Conservation (phyloP, 2,888 invertebrate genomes). For the Bellardia bayeri region DNA sequence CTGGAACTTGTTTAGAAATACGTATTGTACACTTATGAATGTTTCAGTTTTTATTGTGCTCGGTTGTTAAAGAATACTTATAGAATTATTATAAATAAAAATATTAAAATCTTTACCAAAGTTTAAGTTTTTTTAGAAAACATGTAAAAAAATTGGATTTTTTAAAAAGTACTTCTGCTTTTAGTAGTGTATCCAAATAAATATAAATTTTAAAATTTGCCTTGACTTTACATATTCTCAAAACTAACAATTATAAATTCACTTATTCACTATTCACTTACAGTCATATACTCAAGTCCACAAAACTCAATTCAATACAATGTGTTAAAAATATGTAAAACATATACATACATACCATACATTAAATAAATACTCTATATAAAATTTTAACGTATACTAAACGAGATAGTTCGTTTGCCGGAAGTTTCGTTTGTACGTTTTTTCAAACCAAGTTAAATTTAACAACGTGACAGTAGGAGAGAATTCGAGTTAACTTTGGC, state of each 20-base stretch:
- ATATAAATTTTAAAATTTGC: neutral
- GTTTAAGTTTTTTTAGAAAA: neutral
- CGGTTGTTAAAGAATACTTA: too few species aligned
- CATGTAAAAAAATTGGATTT: neutral
- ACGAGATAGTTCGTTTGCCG: neutral
- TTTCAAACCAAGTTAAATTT: too few species aligned
- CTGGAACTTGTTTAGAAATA: too few species aligned
- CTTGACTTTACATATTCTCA: neutral
- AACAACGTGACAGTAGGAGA: too few species aligned
- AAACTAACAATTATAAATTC: neutral
- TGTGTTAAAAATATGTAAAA: conserved; percentile 30
- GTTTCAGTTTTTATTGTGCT: too few species aligned
- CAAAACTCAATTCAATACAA: conserved; percentile 19
- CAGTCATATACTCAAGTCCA: neutral
- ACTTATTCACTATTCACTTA: neutral
- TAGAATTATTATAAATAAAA: neutral
- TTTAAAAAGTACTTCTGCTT: neutral
- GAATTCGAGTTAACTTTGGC: too few species aligned
- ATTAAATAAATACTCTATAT: conserved; percentile 7
- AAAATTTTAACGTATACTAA: neutral
- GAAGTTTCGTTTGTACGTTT: neutral
- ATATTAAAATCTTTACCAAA: neutral
- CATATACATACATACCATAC: too few species aligned
- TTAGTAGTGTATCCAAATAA: neutral
- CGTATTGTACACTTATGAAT: too few species aligned